phyloP scores from a whole-genome alignment of 37 sponge, comb jelly and placozoan genomes.

The Cladorhizidae sp. region DNA sequence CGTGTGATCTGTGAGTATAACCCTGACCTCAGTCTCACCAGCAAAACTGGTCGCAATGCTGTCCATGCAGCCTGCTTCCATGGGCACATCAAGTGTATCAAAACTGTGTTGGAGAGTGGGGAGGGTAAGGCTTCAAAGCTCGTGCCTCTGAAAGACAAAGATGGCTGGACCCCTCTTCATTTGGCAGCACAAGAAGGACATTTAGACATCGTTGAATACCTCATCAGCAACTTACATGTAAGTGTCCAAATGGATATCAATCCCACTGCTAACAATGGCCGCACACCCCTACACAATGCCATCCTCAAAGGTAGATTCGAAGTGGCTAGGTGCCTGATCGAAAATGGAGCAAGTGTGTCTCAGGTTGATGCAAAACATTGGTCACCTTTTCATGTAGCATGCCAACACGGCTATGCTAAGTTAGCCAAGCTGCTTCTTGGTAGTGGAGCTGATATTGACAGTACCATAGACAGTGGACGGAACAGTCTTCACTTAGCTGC shows the following conservation, averaged over 20 bases:
- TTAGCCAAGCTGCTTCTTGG: slow-evolving; percentile 58
- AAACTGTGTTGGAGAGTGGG: slow-evolving; percentile 27
- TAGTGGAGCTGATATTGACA: slow-evolving; percentile 46
- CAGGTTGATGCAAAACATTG: slow-evolving; percentile 66
- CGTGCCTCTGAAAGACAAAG: slow-evolving; percentile 48
- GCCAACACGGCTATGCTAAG: slow-evolving; percentile 67
- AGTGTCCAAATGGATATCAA: slow-evolving; percentile 19
- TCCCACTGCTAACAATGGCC: slow-evolving; percentile 66
- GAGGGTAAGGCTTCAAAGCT: neutral
- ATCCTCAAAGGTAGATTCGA: slow-evolving; percentile 59
- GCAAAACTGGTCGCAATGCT: slow-evolving; percentile 76
- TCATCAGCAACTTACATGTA: slow-evolving; percentile 19
- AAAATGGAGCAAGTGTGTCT: slow-evolving; percentile 41
- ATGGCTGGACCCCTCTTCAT: slow-evolving; percentile 86
- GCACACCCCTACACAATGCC: slow-evolving; percentile 84
- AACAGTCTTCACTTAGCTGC: slow-evolving; percentile 80
- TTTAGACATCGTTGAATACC: slow-evolving; percentile 54
- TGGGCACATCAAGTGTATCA: slow-evolving; percentile 66
- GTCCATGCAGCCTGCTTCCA: slow-evolving; percentile 81
- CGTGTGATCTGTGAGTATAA: slow-evolving; percentile 34
- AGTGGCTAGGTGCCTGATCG: slow-evolving; percentile 35
- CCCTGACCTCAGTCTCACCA: slow-evolving; percentile 53
- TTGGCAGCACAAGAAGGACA: slow-evolving; percentile 83
- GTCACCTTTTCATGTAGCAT: slow-evolving; percentile 78
- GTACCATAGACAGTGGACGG: slow-evolving; percentile 63